Conservation (phyloP, 2,888 invertebrate species). For the Nomada fucata region DNA sequence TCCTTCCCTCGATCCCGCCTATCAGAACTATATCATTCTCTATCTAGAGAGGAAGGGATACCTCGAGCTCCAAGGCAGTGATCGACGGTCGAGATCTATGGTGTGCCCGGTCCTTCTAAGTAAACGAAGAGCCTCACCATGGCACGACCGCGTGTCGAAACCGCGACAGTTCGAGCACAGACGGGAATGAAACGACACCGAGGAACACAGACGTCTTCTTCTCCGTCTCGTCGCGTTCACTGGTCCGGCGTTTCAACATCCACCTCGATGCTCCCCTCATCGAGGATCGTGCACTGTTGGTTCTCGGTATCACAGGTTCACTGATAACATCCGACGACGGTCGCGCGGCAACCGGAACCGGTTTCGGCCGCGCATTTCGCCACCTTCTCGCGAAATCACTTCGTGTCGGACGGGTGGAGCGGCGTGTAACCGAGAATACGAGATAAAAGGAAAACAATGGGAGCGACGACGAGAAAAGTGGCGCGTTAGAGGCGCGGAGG, state of each 20-base stretch:
- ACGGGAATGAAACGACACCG: not conserved
- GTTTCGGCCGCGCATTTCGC: conserved; percentile 40
- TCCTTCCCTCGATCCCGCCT: not conserved
- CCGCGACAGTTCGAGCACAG: not conserved
- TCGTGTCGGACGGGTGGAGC: not conserved
- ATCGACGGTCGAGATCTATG: conserved; percentile 41
- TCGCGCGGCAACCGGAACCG: conserved; percentile 22
- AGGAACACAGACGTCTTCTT: not conserved
- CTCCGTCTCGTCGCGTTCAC: not conserved
- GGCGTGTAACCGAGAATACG: not conserved
- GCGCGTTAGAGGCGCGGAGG: not conserved
- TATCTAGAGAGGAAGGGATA: conserved; percentile 20
- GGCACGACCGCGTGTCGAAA: conserved; percentile 8
- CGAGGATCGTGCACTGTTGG: not conserved
- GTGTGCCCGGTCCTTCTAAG: not conserved
- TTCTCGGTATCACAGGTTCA: conserved; percentile 40
- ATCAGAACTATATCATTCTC: not conserved
- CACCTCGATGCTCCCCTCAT: not conserved
- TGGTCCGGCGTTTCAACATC: not conserved
- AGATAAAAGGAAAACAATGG: not conserved
- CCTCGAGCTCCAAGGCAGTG: conserved; percentile 61
- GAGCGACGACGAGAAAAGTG: not conserved
- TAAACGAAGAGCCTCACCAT: not conserved
- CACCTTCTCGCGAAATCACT: not conserved
- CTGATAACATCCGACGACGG: conserved; percentile 8